Conservation (phyloP, 2,113 vertebrate genomes). For the Nipponia nippon region DNA sequence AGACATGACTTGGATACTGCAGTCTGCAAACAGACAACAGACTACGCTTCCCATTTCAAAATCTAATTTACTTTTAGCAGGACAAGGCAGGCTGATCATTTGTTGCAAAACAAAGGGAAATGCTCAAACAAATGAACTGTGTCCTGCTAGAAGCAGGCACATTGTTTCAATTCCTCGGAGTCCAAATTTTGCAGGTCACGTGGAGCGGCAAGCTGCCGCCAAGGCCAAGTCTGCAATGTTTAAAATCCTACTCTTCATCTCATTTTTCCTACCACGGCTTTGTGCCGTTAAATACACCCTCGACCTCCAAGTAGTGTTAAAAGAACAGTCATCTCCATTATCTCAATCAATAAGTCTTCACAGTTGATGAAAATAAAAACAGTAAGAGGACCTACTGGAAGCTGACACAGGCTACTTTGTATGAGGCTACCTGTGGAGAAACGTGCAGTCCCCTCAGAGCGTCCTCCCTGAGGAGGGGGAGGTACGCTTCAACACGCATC, state of each 20-base stretch:
- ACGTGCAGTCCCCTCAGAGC: background rate
- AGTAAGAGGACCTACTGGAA: background rate
- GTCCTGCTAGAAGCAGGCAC: slow-evolving; percentile 3
- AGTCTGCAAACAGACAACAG: background rate
- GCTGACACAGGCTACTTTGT: background rate
- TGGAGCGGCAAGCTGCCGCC: background rate
- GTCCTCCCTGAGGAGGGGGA: background rate
- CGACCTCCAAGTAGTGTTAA: background rate
- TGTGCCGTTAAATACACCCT: background rate
- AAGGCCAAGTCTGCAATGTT: background rate
- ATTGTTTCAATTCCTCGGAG: background rate
- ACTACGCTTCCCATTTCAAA: background rate
- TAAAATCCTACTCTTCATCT: background rate
- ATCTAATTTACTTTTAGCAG: slow-evolving; percentile 31
- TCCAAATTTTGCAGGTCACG: background rate
- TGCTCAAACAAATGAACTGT: background rate
- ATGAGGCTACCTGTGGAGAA: background rate
- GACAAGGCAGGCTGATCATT: background rate
- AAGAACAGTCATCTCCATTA: background rate
- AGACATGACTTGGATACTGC: background rate
- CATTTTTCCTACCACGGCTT: background rate
- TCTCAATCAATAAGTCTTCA: background rate
- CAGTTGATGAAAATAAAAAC: background rate
- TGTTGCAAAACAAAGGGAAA: slow-evolving; percentile 29
- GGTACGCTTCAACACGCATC: background rate